Percentiles rank a stretch among this genome's conserved stretches.
Conservation (phyloP, 2,113 vertebrate species). For the Pogonocichla stellata region DNA sequence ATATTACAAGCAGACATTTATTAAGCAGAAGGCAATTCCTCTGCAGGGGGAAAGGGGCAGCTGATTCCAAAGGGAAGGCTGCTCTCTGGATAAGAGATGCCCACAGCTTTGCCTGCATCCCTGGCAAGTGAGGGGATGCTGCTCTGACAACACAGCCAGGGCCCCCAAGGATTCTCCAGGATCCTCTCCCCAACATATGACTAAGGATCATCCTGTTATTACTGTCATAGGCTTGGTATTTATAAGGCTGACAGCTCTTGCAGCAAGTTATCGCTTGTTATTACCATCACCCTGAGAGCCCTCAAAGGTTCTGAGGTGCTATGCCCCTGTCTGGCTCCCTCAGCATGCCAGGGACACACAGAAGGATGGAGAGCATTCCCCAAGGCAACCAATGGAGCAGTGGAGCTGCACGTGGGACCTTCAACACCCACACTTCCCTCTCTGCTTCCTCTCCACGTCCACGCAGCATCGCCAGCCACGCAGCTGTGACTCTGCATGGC, state of each 20-base stretch:
- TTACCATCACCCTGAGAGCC: neutral
- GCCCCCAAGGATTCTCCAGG: neutral
- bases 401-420: neutral
- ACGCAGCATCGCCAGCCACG: neutral
- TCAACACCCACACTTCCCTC: neutral
- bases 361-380: neutral
- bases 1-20: constrained; percentile 76
- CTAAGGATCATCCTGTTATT: neutral
- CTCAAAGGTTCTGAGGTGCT: neutral
- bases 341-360: neutral
- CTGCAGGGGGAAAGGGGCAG: constrained; percentile 10
- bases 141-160: neutral
- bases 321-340: neutral
- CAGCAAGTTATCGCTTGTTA: neutral
- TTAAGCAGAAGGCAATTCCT: constrained; percentile 71
- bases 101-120: neutral
- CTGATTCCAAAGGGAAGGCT: constrained; percentile 21
- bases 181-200: neutral
- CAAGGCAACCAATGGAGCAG: neutral
- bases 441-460: neutral
- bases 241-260: constrained; percentile 16
- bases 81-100: neutral
- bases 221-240: neutral
- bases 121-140: neutral
- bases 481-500: neutral